phyloP scores from a whole-genome alignment of 2,888 invertebrate genomes.

The Acanthosepion lycidas region DNA sequence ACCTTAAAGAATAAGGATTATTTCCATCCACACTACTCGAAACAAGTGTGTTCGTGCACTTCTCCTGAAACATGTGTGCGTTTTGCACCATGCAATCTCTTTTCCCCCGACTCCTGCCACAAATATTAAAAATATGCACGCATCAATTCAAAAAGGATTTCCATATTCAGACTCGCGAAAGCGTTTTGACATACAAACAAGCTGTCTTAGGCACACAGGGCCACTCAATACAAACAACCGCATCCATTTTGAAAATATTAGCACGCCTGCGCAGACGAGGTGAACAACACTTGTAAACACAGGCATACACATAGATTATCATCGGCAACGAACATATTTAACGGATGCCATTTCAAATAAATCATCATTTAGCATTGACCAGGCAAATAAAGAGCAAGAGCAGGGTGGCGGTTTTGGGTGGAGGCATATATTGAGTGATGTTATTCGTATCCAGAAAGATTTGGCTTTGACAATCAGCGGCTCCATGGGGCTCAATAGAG shows the following conservation, averaged over 20 bases:
- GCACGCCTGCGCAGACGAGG: not conserved
- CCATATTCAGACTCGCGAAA: not conserved
- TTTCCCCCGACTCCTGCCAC: not conserved
- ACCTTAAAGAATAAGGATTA: not conserved
- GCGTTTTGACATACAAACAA: slow-evolving; percentile 17
- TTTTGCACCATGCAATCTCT: not conserved
- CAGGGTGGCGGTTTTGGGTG: not conserved
- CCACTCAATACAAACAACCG: no score
- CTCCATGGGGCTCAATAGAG: not conserved
- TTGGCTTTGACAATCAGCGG: slow-evolving; percentile 33
- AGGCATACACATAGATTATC: not conserved
- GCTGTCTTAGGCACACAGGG: not conserved
- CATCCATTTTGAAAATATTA: not conserved
- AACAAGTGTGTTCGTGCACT: not conserved
- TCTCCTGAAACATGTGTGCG: not conserved
- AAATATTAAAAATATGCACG: slow-evolving; percentile 6
- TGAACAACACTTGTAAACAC: not conserved
- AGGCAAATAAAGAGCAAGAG: not conserved
- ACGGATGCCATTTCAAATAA: slow-evolving; percentile 21
- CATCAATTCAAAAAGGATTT: slow-evolving; percentile 33
- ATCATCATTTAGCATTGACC: not conserved
- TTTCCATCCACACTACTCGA: not conserved
- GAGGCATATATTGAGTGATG: slow-evolving; percentile 1
- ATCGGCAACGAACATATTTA: slow-evolving; percentile 17
- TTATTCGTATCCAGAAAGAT: slow-evolving; percentile 9